Evolutionary conservation across 2,797 vertebrate genomes (phyloP), one percentile per base, ranked within the genome.

Genomic region (Hippoglossus hippoglossus): DNA sequence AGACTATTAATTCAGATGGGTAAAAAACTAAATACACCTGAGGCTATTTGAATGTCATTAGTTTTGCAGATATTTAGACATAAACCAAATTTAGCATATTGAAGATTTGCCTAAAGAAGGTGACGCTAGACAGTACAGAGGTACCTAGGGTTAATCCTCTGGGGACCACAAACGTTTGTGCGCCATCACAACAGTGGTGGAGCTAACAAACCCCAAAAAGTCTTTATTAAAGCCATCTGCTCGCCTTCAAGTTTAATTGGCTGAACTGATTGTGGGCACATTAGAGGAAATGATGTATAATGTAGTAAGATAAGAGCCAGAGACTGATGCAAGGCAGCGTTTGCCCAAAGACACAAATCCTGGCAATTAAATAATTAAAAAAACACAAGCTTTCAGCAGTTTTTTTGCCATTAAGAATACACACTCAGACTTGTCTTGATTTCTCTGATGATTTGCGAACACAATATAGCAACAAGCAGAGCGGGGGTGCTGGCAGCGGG

Each of bases 161-260:
- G 31, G 49, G 19, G 8, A 25, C 0, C 8, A 53, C 15, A 8
- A 57, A 52, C 12, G 28, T 15, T 2, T 50, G 10, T 6, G 10
- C 36, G 41, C 21, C 36, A 58, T 8, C 19, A 63, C 61, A 63
- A 16, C 36, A 18, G 31, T 18, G 16, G 13, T n/a, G 52, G 26
- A 67, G 49, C 49, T 16, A 22, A 18, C 10, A 46, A 16, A 46
- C 5, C 5, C 1, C 19, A 36, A 63, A 66, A 71, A 52, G 1
- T 5, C 5, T 87, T 83, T 79, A 89, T 82, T 79, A 61, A 67
- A 57, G 26, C 89, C 86, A 91, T 89, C 89, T 89, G 89, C 71
- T 91, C 24, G 24, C 59, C 64, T 82, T 86, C 80, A 87, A 83
- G 70, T 83, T 73, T 91, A 87, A 93, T 81, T 85, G 83, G 68